A percentile compares a stretch with the other conserved stretches of the same genome.
Conservation (phyloP, 1,140 invertebrate genomes). For the Metaphire vulgaris region DNA sequence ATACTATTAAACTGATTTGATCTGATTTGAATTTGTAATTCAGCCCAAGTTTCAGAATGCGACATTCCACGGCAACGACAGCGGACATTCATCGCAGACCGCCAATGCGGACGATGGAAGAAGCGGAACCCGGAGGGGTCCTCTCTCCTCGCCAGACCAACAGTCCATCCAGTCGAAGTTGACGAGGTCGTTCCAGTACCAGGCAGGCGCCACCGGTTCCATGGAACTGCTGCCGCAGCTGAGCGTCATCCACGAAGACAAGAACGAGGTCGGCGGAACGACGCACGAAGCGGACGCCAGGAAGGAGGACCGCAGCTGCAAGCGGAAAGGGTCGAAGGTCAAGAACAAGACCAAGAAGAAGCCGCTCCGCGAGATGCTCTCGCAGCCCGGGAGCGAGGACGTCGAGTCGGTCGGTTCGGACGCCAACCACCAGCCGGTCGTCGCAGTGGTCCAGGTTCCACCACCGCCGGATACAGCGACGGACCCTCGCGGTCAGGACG, state of each 20-base stretch:
- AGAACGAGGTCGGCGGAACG: not conserved
- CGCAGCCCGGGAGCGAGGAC: not conserved
- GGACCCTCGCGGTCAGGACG: not conserved
- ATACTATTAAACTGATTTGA: no score
- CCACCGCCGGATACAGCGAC: not conserved
- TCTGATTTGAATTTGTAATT: no score
- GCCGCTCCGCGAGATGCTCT: not conserved
- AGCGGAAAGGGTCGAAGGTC: not conserved
- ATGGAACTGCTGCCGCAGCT: not conserved
- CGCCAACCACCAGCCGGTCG: not conserved
- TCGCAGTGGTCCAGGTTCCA: no score
- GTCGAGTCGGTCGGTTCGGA: not conserved
- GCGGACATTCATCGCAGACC: not conserved
- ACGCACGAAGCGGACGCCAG: not conserved
- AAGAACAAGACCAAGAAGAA: not conserved
- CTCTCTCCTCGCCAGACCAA: not conserved
- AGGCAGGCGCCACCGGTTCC: not conserved
- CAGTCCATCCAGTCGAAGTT: not conserved
- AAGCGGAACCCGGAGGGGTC: not conserved
- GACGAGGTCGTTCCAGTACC: not conserved
- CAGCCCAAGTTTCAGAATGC: not conserved
- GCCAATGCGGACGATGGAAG: not conserved
- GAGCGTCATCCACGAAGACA: not conserved
- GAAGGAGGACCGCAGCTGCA: not conserved
- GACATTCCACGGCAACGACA: not conserved